These are phyloP conservation scores for Ganaspis sp. DNA, from an alignment of 1,140 invertebrate species.

Conservation along the genomic window DNA sequence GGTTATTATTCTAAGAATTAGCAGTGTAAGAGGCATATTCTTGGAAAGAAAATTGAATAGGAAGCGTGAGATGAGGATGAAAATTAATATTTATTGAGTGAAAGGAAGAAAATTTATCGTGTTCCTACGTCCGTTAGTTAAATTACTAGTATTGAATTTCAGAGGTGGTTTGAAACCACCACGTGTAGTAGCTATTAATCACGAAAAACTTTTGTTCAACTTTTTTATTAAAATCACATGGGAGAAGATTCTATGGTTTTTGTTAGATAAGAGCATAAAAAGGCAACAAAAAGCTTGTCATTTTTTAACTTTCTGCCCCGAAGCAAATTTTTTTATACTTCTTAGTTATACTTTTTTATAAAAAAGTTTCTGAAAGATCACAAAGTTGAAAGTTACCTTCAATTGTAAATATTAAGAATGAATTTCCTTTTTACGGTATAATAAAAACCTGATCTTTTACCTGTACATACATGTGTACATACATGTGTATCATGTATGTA, in stretches of 20 bases:
- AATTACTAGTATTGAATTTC: slow-evolving; percentile 11
- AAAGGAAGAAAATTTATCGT: slow-evolving; percentile 17
- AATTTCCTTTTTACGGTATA: too few relatives aligned
- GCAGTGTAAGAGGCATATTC: neutral
- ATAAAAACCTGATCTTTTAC: too few relatives aligned
- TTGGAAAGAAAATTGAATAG: neutral
- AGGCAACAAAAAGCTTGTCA: neutral
- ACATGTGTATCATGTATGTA: too few relatives aligned
- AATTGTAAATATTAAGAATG: too few relatives aligned
- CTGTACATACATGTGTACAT: too few relatives aligned
- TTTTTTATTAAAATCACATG: slow-evolving; percentile 22
- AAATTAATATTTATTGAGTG: slow-evolving; percentile 29
- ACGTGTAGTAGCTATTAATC: slow-evolving; percentile 15
- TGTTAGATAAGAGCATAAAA: neutral
- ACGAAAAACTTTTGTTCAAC: slow-evolving; percentile 13
- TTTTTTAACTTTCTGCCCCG: neutral
- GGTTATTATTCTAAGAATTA: neutral
- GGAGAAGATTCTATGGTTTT: slow-evolving; percentile 2
- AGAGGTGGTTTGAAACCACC: neutral
- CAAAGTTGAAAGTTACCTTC: too few relatives aligned
- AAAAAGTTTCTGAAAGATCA: too few relatives aligned
- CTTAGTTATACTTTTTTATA: too few relatives aligned
- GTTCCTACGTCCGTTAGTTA: neutral
- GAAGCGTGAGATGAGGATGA: neutral
- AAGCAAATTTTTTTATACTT: neutral